Conservation (phyloP, 2,797 vertebrate genomes). For the Urophycis tenuis region DNA sequence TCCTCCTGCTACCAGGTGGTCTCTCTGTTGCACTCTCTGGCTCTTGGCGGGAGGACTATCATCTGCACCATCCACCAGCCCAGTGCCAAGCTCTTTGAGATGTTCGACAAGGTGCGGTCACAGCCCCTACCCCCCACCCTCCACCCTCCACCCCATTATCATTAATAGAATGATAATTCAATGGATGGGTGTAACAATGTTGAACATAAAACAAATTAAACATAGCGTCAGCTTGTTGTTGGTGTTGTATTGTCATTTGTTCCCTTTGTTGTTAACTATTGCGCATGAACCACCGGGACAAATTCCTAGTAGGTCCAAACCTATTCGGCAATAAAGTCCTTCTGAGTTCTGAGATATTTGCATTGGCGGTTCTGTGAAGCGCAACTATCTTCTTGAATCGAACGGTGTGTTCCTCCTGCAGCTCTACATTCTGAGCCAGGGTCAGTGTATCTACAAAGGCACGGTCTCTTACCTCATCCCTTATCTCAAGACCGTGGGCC, state of each 20-base stretch:
- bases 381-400: neutral
- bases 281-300: too few relatives aligned
- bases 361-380: neutral
- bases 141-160: neutral
- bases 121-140: too few relatives aligned
- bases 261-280: too few relatives aligned
- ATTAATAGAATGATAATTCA: too few relatives aligned
- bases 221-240: too few relatives aligned
- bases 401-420: slow-evolving; percentile 50
- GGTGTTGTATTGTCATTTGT: too few relatives aligned
- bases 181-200: too few relatives aligned
- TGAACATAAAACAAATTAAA: too few relatives aligned
- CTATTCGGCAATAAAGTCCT: too few relatives aligned
- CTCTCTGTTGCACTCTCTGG: slow-evolving; percentile 86
- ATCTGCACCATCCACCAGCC: slow-evolving; percentile 98
- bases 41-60: slow-evolving; percentile 86
- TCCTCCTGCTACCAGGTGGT: slow-evolving; percentile 92
- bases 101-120: slow-evolving; percentile 85
- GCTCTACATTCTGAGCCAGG: slow-evolving; percentile 96
- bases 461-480: slow-evolving; percentile 84
- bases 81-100: slow-evolving; percentile 93
- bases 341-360: too few relatives aligned
- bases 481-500: slow-evolving; percentile 83
- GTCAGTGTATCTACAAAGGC: slow-evolving; percentile 94
- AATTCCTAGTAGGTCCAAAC: too few relatives aligned